Percentiles rank a stretch among this genome's conserved stretches.
phyloP scores from a whole-genome alignment of 2,113 vertebrate species.

The Speoplatyrhinus poulsoni region DNA sequence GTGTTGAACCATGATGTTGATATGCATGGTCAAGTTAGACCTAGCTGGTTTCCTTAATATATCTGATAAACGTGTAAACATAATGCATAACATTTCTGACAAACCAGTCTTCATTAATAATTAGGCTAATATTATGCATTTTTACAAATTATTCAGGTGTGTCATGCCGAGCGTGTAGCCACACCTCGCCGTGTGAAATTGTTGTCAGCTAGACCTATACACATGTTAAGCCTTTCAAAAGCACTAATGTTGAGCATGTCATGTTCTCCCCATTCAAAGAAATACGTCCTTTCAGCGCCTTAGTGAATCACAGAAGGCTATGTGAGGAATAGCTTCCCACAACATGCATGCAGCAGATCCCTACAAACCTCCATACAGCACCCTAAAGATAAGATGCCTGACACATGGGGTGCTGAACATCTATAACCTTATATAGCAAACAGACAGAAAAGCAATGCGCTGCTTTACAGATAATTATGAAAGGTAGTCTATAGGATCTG shows the following conservation, averaged over 20 bases:
- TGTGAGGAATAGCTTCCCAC: constrained; percentile 30
- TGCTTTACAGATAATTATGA: constrained; percentile 76
- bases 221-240: constrained; percentile 47
- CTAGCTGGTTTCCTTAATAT: no score
- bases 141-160: no score
- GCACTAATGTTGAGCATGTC: constrained; percentile 46
- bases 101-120: no score
- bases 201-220: not conserved
- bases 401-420: constrained; percentile 37
- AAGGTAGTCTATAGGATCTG: constrained; percentile 74
- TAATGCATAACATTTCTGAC: no score
- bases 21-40: no score
- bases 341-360: constrained; percentile 45
- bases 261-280: constrained; percentile 47
- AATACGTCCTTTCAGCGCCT: constrained; percentile 59
- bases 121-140: no score
- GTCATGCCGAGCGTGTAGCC: no score
- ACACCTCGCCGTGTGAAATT: no score
- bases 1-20: no score
- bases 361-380: constrained; percentile 19
- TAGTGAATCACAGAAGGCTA: constrained; percentile 39
- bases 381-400: constrained; percentile 33
- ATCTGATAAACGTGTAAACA: no score
- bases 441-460: constrained; percentile 23
- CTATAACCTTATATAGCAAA: constrained; percentile 45